Conservation (phyloP, 2,797 vertebrate genomes). For the Labeo calbasu region DNA sequence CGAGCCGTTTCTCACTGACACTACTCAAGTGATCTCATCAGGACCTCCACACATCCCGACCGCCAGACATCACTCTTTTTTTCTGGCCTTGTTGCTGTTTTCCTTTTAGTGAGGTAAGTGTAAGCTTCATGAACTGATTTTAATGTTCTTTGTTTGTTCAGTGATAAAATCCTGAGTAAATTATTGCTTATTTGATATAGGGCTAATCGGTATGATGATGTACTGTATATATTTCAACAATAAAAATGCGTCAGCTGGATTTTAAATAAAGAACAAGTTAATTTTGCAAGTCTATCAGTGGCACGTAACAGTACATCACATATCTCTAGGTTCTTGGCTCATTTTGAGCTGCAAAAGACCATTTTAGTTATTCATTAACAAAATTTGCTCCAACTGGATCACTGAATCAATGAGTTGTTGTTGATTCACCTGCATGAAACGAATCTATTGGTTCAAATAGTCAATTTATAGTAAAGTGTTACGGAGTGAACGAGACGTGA, state of each 20-base stretch:
- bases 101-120: constrained; percentile 36
- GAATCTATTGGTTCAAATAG: background rate
- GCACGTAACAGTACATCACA: background rate
- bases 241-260: background rate
- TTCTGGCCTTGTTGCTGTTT: background rate
- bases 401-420: background rate
- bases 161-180: background rate
- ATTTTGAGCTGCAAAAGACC: background rate
- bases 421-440: background rate
- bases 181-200: background rate
- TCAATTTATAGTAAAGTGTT: too few relatives aligned
- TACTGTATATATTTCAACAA: background rate
- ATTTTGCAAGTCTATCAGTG: background rate
- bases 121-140: constrained; percentile 1
- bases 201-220: background rate
- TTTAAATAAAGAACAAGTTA: background rate
- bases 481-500: too few relatives aligned
- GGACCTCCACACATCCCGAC: constrained; percentile 16
- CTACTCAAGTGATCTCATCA: constrained; percentile 35
- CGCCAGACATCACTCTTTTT: constrained; percentile 22
- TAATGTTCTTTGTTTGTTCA: background rate
- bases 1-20: constrained; percentile 11
- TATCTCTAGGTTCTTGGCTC: background rate
- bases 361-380: background rate
- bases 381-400: background rate